phyloP scores from a whole-genome alignment of 2,888 invertebrate species.

The Mimumesa dahlbomi region DNA sequence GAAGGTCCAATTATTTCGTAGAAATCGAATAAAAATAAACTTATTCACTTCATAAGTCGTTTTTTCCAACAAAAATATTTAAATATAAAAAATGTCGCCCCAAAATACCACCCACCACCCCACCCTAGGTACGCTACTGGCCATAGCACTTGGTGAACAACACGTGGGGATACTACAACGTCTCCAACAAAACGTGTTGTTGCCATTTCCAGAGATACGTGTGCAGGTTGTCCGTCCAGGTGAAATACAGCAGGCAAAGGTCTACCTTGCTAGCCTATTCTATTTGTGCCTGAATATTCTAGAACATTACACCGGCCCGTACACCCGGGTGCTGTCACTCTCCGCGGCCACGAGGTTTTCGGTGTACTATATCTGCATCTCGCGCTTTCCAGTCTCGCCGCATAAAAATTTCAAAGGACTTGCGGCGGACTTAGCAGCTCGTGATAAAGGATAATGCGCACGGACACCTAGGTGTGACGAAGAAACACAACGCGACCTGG shows the following conservation, averaged over 20 bases:
- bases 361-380: conserved; percentile 8
- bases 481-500: not conserved
- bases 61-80: too few species aligned
- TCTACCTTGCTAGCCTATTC: conserved; percentile 38
- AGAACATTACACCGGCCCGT: conserved; percentile 26
- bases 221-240: conserved; percentile 20
- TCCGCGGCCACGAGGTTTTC: not conserved
- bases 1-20: too few species aligned
- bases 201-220: conserved; percentile 34
- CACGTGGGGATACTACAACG: too few species aligned
- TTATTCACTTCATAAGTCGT: too few species aligned
- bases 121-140: too few species aligned
- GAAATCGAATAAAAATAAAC: too few species aligned
- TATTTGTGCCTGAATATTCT: conserved; percentile 52
- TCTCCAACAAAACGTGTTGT: too few species aligned
- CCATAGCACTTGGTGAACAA: too few species aligned
- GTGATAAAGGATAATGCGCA: conserved; percentile 2
- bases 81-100: too few species aligned
- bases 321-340: conserved; percentile 22
- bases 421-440: not conserved
- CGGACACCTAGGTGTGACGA: not conserved
- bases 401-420: conserved; percentile 7
- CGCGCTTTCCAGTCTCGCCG: not conserved
- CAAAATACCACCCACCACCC: too few species aligned
- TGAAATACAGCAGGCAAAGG: conserved; percentile 29